Evolutionary conservation across 2,797 vertebrate genomes (phyloP), one percentile per base, ranked within the genome.

Genomic region (Phrynocephalus vlangalii): DNA sequence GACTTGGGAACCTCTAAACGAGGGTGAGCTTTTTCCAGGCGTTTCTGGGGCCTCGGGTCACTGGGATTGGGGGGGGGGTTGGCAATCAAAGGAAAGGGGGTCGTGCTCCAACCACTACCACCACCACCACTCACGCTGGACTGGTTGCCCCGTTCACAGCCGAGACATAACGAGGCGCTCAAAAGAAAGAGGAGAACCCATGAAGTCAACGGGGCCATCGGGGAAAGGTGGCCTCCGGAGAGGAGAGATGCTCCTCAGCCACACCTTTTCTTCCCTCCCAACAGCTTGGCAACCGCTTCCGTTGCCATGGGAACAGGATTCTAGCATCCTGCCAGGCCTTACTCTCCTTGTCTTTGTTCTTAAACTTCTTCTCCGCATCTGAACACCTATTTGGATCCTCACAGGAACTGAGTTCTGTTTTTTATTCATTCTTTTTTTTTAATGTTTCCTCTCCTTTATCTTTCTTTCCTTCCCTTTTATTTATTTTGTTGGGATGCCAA

Each of bases 221-320:
- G 50, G 10, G 26, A n/a, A 52, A n/a, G 28, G 44, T n/a, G 15
- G 30, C 38, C 50, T 50, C 26, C 1, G 15, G 5, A 78, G n/a
- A 48, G 28, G 13, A 71, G 16, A 1, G 48, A 79, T 63, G 70
- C 22, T 24, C 72, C 5, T n/a, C 1, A 38, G 50, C 50, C 24
- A 24, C 50, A 70, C 89, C 87, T 86, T 82, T 90, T 85, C 33
- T 85, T 4, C 38, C 38, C 38, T 38, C 38, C 91, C 77, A 0
- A 56, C 93, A 91, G 88, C 94, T 92, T 91, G 91, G 94, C 93
- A 95, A 91, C 94, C 79, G 73, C 66, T 86, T 79, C 86, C 0
- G 90, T 95, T 95, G 90, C 95, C 80, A 88, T 91, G 77, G 92
- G 1, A 94, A 93, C 88, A 2, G 9, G 0, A 87, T 88, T 93